Conservation (phyloP, 2,888 invertebrate species). For the Cheilosia vulpina region DNA sequence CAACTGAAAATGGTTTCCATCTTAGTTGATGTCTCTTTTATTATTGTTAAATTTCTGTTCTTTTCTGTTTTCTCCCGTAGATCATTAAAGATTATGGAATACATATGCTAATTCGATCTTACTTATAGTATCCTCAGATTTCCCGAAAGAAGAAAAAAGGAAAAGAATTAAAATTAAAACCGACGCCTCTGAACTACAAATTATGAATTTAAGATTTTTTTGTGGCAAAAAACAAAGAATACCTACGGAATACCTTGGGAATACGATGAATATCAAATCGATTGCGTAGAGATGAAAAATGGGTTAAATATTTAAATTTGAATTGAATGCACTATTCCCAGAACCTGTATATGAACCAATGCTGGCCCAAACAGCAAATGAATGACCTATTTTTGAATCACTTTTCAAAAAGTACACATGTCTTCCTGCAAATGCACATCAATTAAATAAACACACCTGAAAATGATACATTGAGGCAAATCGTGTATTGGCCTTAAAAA, state of each 20-base stretch:
- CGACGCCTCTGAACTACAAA: constrained; percentile 45
- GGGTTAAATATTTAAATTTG: no score
- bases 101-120: constrained; percentile 35
- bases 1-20: background rate
- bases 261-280: no score
- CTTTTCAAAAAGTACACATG: no score
- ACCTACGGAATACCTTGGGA: background rate
- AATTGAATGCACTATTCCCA: no score
- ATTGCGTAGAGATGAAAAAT: no score
- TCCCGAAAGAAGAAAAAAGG: background rate
- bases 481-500: no score
- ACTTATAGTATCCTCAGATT: background rate
- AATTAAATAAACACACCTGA: no score
- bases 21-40: constrained; percentile 14
- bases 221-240: background rate
- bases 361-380: no score
- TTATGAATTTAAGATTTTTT: constrained; percentile 38
- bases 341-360: no score
- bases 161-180: constrained; percentile 16
- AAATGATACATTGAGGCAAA: no score
- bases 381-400: no score
- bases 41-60: constrained; percentile 34
- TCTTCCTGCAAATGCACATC: no score
- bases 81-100: constrained; percentile 33
- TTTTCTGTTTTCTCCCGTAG: background rate